Conservation (phyloP, 2,113 vertebrate genomes). For the Syrmaticus mikado region DNA sequence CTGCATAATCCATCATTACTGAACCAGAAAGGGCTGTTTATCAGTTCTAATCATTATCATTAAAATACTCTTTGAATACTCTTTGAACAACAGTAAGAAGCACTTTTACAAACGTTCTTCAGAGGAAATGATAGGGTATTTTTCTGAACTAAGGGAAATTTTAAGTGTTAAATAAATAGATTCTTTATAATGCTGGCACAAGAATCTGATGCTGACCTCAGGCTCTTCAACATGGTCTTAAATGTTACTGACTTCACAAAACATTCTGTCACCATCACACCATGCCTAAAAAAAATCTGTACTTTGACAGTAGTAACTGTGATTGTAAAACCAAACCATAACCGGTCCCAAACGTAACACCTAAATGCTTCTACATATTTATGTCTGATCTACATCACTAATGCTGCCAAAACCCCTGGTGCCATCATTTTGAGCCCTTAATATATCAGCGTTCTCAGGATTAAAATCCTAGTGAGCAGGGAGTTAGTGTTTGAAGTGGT, state of each 20-base stretch:
- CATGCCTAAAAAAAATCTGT: not conserved
- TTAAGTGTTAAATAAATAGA: not conserved
- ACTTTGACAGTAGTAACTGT: not conserved
- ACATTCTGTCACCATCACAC: not conserved
- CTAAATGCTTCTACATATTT: not conserved
- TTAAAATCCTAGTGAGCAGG: not conserved
- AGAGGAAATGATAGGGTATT: not conserved
- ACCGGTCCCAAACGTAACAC: not conserved
- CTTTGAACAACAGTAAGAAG: not conserved
- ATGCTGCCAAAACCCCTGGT: not conserved
- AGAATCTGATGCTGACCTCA: not conserved
- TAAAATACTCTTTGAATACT: not conserved
- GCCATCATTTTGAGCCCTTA: not conserved
- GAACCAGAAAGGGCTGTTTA: slow-evolving; percentile 28
- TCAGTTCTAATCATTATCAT: not conserved
- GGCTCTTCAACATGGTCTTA: not conserved
- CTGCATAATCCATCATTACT: slow-evolving; percentile 10
- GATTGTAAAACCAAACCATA: not conserved
- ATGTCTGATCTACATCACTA: not conserved
- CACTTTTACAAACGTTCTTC: not conserved
- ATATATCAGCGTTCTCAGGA: not conserved
- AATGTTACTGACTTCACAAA: not conserved
- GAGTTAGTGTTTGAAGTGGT: not conserved
- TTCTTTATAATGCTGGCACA: not conserved
- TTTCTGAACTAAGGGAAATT: not conserved